Evolutionary conservation across 37 sponge, comb jelly and placozoan species (phyloP), one percentile per base, ranked within the genome.

Genomic region (Mnemiopsis leidyi): DNA sequence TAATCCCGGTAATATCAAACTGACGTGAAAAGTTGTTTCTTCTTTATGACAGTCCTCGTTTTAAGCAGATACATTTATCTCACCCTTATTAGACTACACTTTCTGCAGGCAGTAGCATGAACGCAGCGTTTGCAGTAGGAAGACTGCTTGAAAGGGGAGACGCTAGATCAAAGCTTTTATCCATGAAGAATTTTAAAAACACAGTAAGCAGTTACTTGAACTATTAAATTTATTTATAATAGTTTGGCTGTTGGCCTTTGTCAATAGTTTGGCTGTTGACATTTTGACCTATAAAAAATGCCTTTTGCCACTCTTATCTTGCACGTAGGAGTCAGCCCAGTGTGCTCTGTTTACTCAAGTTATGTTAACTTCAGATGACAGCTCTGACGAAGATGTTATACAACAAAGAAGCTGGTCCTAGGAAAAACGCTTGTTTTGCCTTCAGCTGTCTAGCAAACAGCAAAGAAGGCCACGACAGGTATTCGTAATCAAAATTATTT

Each of bases 361-460:
- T n/a, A n/a, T n/a, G 79, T 0, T 76, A 20, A 13, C 7, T 83
- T 39, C 69, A 67, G 93, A 71, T 92, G 76, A 92, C 93, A 7
- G 73, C 93, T 1, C n/a, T 92, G 76, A 71, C 93, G 2, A 71
- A 92, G 29, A 92, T 92, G 93, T 38, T 92, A 5, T 69, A 69
- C 30, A 73, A 71, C 40, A 69, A 69, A 5, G 93, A 92, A 38
- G 23, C 76, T 21, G 93, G 93, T 20, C 76, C 93, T 5, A 71
- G 93, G 38, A 92, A 92, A 25, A 92, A 92, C 28, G 93, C 93
- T 92, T 92, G 93, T 71, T 92, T 73, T 34, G 93, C 93, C 36
- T 69, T 92, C 38, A 92, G 93, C 76, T 92, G 93, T 25, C 76
- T 92, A 29, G 93, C 93, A 3, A 71, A 69, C 76, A 92, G 93